Percentiles rank a stretch among this genome's conserved stretches.
These are phyloP conservation scores for Aphelocoma coerulescens DNA, from an alignment of 2,113 vertebrate genomes.

Conservation along the genomic window DNA sequence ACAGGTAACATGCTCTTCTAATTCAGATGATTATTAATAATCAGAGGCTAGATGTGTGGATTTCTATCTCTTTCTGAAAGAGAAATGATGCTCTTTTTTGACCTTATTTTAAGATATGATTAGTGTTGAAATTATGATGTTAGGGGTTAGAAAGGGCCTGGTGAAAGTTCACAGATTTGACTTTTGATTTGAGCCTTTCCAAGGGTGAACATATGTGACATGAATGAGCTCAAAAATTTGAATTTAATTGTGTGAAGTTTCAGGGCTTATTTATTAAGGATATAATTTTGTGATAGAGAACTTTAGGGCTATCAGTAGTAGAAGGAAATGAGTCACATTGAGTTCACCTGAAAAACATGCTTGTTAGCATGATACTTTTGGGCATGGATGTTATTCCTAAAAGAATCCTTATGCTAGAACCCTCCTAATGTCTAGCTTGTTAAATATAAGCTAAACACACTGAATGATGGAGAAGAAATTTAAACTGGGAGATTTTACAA, in stretches of 20 bases:
- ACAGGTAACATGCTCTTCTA: background rate
- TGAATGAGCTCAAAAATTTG: background rate
- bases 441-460: rapidly evolving
- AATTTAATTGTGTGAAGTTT: background rate
- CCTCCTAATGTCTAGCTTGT: background rate
- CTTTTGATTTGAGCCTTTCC: background rate
- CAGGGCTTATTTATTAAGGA: background rate
- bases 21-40: background rate
- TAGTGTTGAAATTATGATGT: background rate
- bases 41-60: background rate
- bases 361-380: background rate
- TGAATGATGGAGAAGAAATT: background rate
- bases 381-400: background rate
- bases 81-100: background rate
- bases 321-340: background rate
- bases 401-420: background rate
- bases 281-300: background rate
- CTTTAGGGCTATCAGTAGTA: background rate
- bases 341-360: background rate
- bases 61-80: background rate
- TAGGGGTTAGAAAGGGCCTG: background rate
- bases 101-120: background rate
- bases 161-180: background rate
- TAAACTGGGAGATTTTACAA: background rate
- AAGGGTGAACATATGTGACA: background rate